phyloP scores from a whole-genome alignment of 2,888 invertebrate genomes.

The Melieria picta region DNA sequence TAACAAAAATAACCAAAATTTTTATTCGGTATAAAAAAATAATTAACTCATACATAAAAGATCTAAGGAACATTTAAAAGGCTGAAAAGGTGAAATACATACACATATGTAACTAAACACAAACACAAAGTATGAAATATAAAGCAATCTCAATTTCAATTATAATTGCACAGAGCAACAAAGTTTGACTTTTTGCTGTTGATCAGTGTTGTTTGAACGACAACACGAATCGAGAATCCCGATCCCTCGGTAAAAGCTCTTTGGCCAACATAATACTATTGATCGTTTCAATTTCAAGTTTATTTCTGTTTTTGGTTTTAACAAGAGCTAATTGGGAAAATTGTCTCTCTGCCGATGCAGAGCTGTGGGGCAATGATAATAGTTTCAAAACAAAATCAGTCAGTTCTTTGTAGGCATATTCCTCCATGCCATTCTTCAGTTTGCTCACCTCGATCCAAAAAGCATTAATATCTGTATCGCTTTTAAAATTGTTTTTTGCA shows the following conservation, averaged over 20 bases:
- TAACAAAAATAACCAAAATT: no score
- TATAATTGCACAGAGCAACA: no score
- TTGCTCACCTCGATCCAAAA: constrained; percentile 4
- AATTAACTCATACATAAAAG: no score
- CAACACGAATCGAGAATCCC: constrained; percentile 14
- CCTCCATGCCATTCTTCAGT: neutral
- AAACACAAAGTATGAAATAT: no score
- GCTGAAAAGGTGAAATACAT: no score
- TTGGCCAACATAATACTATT: constrained; percentile 2
- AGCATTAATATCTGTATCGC: constrained; percentile 1
- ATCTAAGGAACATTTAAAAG: no score
- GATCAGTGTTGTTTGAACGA: neutral
- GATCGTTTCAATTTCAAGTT: neutral
- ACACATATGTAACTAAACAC: no score
- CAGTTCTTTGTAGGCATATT: neutral
- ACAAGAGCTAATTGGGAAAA: neutral
- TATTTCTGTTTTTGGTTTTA: constrained; percentile 4
- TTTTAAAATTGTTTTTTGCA: neutral
- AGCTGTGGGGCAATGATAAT: constrained; percentile 1
- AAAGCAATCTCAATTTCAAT: no score
- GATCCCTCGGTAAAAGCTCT: neutral
- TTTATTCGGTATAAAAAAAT: no score
- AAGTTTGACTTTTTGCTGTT: no score
- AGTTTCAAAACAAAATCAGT: constrained; percentile 2
- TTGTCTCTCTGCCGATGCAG: constrained; percentile 2